These are phyloP conservation scores for Liodrosophila aerea DNA, from an alignment of 2,888 invertebrate species.

Conservation along the genomic window DNA sequence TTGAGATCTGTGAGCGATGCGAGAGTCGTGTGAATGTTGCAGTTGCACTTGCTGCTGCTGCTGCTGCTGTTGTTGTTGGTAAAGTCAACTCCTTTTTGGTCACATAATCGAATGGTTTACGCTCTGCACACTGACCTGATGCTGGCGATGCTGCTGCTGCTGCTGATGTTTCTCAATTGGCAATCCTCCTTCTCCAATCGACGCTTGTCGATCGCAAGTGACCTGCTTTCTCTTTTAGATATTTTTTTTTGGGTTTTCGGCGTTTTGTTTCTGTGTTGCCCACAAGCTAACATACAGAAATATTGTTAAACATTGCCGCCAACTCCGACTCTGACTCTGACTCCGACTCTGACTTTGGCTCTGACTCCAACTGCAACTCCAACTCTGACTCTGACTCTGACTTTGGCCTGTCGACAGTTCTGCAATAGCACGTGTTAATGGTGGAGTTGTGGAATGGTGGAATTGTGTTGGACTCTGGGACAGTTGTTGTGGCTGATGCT, in stretches of 20 bases:
- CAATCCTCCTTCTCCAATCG: constrained; percentile 58
- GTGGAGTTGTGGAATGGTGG: constrained; percentile 8
- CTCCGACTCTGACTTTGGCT: neutral
- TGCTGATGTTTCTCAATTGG: constrained; percentile 35
- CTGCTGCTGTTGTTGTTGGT: neutral
- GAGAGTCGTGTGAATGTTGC: constrained; percentile 1
- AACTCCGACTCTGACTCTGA: neutral
- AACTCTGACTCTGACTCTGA: constrained; percentile 8
- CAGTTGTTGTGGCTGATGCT: too few relatives aligned
- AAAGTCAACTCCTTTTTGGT: constrained; percentile 4
- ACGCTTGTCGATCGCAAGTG: constrained; percentile 58
- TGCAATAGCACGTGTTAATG: constrained; percentile 45
- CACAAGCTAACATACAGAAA: constrained; percentile 21
- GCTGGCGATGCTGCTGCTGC: constrained; percentile 21
- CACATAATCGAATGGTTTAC: neutral
- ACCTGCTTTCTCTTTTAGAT: constrained; percentile 69
- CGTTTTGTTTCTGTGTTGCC: constrained; percentile 9
- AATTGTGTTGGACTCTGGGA: constrained; percentile 9
- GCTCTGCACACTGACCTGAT: neutral
- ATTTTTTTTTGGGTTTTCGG: neutral
- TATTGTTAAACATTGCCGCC: constrained; percentile 1
- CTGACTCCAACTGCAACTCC: neutral
- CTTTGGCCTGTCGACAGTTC: constrained; percentile 35
- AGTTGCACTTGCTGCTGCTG: neutral
- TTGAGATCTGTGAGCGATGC: constrained; percentile 31